Evolutionary conservation across 2,113 vertebrate species (phyloP).

Genomic region (Tenrec ecaudatus): DNA sequence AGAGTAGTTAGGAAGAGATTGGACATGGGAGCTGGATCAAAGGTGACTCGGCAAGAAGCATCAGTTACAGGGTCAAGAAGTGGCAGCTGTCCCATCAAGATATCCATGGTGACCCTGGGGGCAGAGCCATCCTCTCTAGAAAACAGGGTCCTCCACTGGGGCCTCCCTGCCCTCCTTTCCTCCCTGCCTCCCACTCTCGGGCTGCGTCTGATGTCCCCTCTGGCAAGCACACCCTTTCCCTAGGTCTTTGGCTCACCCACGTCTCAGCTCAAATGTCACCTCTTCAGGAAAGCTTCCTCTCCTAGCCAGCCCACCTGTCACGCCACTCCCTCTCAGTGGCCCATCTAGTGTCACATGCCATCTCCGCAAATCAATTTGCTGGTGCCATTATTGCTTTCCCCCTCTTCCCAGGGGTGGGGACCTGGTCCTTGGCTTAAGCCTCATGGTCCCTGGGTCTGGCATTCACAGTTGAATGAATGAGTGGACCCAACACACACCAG

Average conservation of each 20-base stretch:
- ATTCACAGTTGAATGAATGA: no score
- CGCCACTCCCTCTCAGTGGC: neutral
- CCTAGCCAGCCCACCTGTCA: neutral
- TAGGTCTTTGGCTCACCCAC: neutral
- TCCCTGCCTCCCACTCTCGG: neutral
- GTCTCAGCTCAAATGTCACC: no score
- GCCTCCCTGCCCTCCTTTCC: neutral
- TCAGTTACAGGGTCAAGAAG: neutral
- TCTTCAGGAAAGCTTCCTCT: neutral
- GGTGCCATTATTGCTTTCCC: neutral
- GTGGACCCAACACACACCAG: neutral
- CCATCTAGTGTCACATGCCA: neutral
- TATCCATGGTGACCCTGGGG: neutral
- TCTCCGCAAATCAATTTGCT: neutral
- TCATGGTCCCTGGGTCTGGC: accelerated
- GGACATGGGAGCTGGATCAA: accelerated
- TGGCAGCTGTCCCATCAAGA: neutral
- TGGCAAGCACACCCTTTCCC: neutral
- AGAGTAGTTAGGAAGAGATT: neutral
- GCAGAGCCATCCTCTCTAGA: accelerated
- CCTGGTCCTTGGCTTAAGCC: neutral
- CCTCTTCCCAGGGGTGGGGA: neutral
- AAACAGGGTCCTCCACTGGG: accelerated
- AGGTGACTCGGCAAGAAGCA: neutral
- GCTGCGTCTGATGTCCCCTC: neutral